Conservation (phyloP, 2,888 invertebrate species). For the Synergus umbraculus region DNA sequence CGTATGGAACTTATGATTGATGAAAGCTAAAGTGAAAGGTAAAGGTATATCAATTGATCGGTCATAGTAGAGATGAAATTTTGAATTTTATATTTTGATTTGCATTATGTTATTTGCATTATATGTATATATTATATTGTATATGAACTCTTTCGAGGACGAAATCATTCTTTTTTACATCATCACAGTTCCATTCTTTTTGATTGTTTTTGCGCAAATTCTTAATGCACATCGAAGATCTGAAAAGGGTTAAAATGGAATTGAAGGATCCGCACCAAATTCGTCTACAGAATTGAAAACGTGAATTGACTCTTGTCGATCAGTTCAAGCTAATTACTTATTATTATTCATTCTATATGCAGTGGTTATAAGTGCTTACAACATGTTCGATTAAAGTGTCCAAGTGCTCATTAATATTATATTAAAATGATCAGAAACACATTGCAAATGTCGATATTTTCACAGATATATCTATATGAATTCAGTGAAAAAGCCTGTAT, state of each 20-base stretch:
- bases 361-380: constrained; percentile 12
- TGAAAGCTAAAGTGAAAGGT: constrained; percentile 30
- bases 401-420: constrained; percentile 19
- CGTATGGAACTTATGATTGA: constrained; percentile 15
- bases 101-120: not conserved
- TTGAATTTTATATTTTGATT: not conserved
- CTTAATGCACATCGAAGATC: not conserved
- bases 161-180: not conserved
- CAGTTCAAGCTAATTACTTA: not conserved
- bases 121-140: too few relatives aligned
- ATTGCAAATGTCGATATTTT: constrained; percentile 8
- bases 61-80: constrained; percentile 17
- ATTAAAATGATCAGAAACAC: not conserved
- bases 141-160: not conserved
- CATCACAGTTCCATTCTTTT: not conserved
- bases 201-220: not conserved
- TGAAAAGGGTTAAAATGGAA: constrained; percentile 29
- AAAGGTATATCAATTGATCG: constrained; percentile 2
- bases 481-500: not conserved
- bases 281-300: not conserved
- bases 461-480: not conserved
- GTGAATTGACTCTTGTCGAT: not conserved
- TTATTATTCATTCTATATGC: constrained; percentile 11
- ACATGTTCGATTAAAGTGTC: not conserved
- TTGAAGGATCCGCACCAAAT: constrained; percentile 14